Evolutionary conservation across 2,113 vertebrate genomes (phyloP).

Genomic region (Microcebus griseorufus): DNA sequence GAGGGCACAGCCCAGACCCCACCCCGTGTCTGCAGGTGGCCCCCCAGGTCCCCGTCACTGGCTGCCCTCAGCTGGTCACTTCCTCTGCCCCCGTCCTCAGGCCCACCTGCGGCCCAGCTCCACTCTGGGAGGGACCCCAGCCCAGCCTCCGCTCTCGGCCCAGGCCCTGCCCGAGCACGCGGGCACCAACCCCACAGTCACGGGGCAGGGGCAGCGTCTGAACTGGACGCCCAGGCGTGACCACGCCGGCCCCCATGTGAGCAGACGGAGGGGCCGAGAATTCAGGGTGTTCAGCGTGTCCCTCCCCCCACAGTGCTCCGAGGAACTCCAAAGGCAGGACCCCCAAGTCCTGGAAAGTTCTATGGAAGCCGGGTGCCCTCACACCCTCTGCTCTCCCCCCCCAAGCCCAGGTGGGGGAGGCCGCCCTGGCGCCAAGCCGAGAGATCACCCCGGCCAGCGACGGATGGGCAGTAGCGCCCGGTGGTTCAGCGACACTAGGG

Average conservation of each 20-base stretch:
- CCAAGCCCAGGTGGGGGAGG: background rate
- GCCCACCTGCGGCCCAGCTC: too few relatives aligned
- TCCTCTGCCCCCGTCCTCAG: background rate
- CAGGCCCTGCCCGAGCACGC: fast-evolving
- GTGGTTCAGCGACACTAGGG: too few relatives aligned
- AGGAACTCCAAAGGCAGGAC: background rate
- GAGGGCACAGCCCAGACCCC: background rate
- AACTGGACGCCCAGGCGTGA: background rate
- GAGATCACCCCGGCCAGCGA: background rate
- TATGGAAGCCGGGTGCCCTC: background rate
- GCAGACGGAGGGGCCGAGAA: background rate
- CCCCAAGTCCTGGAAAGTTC: too few relatives aligned
- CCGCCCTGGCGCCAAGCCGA: background rate
- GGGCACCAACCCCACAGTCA: background rate
- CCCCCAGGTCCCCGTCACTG: background rate
- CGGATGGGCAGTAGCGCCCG: too few relatives aligned
- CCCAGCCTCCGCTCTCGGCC: background rate
- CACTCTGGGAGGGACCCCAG: background rate
- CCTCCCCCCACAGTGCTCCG: too few relatives aligned
- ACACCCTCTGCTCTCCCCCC: too few relatives aligned
- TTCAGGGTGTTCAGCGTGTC: background rate
- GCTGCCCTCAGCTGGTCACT: background rate
- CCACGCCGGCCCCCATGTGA: fast-evolving
- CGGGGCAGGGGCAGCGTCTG: background rate
- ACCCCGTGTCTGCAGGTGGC: too few relatives aligned